Base-by-base conservation (phyloP, 2,797 vertebrate species). In the Ctenosaura bakeri region DNA sequence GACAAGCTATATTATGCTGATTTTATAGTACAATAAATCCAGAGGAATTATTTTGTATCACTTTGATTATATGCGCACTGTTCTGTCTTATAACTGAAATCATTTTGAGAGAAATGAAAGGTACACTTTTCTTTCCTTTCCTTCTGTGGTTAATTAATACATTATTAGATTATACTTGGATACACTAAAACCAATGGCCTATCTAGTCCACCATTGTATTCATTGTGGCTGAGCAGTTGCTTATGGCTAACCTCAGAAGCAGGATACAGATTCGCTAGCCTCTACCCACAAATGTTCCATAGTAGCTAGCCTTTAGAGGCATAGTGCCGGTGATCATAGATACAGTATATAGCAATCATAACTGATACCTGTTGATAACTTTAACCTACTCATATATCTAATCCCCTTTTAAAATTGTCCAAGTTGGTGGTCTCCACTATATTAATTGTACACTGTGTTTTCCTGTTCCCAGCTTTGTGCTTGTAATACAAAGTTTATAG, bases 1-100 rank as follows among this genome's bases (percentile, higher is more conserved):
- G 79, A 77, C 56, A 90, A 24, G 46, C 42, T 87, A 76, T 90
- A 79, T 59, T 64, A 83, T 66, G 32, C 62, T 64, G 71, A 52
- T 78, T 87, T 86, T 86, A 86, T 90, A 71, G 20, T 87, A 77
- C 50, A 69, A 83, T 82, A 74, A 74, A 74, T 87, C 29, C 80
- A 83, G 86, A 78, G 59, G 20, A 83, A 90, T 64, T 46, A 76
- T 87, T 78, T 54, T 87, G 50, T 76, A 54, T 76, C 54, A 56
- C 77, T 88, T 54, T 71, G n/a, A 81, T n/a, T 88, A 54, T 80
- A 10, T 38, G 46, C 24, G 22, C 46, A 46, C 52, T 80, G n/a
- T 71, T 59, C 46, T 22, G 50, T 35, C 52, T 86, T 90, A 59
- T 81, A 90, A 69, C 14, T 24, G 38, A 54, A 29, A 14, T 80